Percentiles rank a stretch among this genome's conserved stretches.
Evolutionary conservation across 2,888 invertebrate species (phyloP).

Genomic region (Altica lythri): DNA sequence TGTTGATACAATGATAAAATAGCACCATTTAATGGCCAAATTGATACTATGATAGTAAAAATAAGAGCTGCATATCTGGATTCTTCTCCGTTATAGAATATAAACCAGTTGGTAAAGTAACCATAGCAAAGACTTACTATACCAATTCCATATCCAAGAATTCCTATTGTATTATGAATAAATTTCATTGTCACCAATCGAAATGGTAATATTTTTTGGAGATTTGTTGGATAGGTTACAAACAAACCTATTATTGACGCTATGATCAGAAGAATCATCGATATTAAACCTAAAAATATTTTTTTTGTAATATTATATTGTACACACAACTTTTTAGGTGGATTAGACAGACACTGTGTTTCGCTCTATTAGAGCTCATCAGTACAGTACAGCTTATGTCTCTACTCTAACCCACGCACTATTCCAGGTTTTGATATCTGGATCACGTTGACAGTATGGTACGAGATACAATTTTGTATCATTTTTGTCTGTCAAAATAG

Average conservation of each 20-base stretch:
- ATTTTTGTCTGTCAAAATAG: no score
- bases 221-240: constrained; percentile 41
- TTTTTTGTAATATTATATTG: no score
- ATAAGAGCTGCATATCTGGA: constrained; percentile 45
- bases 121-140: constrained; percentile 48
- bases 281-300: constrained; percentile 50
- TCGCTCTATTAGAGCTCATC: no score
- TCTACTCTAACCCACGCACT: no score
- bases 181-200: constrained; percentile 47
- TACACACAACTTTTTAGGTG: neutral
- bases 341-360: no score
- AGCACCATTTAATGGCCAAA: constrained; percentile 48
- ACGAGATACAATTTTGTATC: no score
- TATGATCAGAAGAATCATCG: constrained; percentile 47
- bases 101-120: constrained; percentile 49
- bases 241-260: constrained; percentile 44
- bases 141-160: constrained; percentile 48
- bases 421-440: no score
- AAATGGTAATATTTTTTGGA: constrained; percentile 37
- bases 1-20: constrained; percentile 45
- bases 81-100: constrained; percentile 40
- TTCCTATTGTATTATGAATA: constrained; percentile 49
- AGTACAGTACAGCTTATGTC: no score
- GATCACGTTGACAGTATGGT: no score
- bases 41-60: constrained; percentile 42